These are phyloP conservation scores for Pangasianodon gigas DNA, from an alignment of 2,113 vertebrate species.

Conservation along the genomic window DNA sequence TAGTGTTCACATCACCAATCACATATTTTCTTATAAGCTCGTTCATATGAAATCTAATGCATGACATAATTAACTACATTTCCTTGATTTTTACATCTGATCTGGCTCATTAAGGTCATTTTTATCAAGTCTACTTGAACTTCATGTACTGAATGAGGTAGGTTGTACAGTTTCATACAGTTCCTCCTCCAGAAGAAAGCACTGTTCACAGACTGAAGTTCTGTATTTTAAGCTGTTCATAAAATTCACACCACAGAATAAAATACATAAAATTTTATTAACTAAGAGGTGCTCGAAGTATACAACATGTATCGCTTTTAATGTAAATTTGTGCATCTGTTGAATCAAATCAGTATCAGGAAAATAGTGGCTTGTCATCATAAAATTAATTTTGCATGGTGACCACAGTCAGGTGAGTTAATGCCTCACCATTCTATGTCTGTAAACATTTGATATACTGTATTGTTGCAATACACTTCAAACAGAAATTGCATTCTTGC, in stretches of 20 bases:
- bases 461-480: slow-evolving; percentile 51
- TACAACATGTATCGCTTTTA: neutral
- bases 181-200: neutral
- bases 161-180: neutral
- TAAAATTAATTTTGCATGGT: neutral
- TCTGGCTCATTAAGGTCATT: neutral
- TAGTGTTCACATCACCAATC: neutral
- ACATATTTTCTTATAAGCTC: neutral
- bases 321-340: slow-evolving; percentile 2
- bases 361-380: neutral
- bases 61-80: neutral
- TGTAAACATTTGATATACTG: slow-evolving; percentile 11
- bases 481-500: slow-evolving; percentile 1
- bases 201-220: neutral
- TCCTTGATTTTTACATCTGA: neutral
- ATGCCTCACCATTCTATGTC: neutral
- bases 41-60: neutral
- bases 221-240: neutral
- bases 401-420: neutral
- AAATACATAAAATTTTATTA: slow-evolving; percentile 2
- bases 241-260: neutral
- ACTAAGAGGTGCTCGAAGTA: neutral
- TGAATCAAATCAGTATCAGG: neutral
- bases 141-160: neutral
- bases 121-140: neutral